phyloP scores from a whole-genome alignment of 1,140 invertebrate genomes.

The Tetragonula clypearis region DNA sequence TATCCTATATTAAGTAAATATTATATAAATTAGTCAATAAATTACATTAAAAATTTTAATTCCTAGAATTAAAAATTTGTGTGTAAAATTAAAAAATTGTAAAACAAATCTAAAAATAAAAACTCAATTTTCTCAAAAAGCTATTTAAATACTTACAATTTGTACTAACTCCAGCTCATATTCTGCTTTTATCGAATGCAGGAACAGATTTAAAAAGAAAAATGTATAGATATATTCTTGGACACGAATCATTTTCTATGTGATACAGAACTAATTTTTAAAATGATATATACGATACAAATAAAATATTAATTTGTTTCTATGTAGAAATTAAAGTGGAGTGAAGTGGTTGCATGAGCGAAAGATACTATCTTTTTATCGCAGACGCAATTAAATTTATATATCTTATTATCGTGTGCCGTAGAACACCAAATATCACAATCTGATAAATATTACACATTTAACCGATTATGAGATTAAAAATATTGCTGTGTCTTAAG shows the following conservation, averaged over 20 bases:
- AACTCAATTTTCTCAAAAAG: background rate
- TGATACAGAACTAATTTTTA: background rate
- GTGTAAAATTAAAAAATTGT: background rate
- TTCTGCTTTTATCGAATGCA: conserved; percentile 1
- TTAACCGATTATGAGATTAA: background rate
- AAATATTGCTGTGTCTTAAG: background rate
- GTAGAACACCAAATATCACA: background rate
- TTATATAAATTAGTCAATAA: too few species aligned
- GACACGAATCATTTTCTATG: background rate
- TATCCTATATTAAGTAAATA: background rate
- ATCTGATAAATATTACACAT: background rate
- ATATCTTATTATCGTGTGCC: background rate
- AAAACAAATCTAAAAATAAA: too few species aligned
- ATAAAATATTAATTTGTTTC: background rate
- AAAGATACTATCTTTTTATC: background rate
- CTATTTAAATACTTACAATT: conserved; percentile 39
- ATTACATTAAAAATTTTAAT: background rate
- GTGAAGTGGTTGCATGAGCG: background rate
- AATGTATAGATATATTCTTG: background rate
- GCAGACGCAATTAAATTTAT: background rate
- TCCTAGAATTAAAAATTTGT: background rate
- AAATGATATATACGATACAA: background rate
- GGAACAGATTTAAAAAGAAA: background rate
- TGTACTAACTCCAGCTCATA: conserved; percentile 35
- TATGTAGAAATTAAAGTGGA: background rate